Percentiles rank a stretch among this genome's conserved stretches.
Evolutionary conservation across 2,888 invertebrate genomes (phyloP).

Genomic region (Aphodius granarius): DNA sequence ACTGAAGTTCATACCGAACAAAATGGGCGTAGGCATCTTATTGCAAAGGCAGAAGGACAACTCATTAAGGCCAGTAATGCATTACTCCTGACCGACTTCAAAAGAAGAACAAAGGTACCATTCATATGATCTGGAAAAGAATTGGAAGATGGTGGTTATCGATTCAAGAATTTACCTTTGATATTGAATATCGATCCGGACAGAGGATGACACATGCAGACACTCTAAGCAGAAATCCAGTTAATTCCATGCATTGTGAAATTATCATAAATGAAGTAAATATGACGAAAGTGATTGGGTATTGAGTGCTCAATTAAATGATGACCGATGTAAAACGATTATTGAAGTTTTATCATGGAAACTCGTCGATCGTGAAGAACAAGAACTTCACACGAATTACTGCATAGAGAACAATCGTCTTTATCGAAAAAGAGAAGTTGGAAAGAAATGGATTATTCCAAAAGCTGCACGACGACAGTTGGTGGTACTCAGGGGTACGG

Average conservation of each 20-base stretch:
- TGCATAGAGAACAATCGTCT: constrained; percentile 8
- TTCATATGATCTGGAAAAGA: constrained; percentile 42
- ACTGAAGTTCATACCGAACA: constrained; percentile 33
- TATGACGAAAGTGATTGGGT: constrained; percentile 32
- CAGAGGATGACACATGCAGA: constrained; percentile 41
- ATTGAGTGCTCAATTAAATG: constrained; percentile 32
- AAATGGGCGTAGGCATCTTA: constrained; percentile 28
- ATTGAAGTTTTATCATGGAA: constrained; percentile 22
- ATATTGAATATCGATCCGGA: constrained; percentile 39
- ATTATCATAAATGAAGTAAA: constrained; percentile 6
- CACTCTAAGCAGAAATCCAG: constrained; percentile 36
- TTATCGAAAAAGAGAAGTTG: background rate
- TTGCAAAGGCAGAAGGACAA: constrained; percentile 16
- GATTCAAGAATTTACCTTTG: constrained; percentile 41
- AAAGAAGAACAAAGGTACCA: constrained; percentile 29
- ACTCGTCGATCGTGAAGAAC: constrained; percentile 19
- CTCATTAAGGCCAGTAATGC: constrained; percentile 24
- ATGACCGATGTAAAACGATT: constrained; percentile 25
- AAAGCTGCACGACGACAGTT: constrained; percentile 17
- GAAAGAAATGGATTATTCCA: constrained; percentile 13
- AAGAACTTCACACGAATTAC: constrained; percentile 17
- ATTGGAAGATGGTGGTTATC: constrained; percentile 43
- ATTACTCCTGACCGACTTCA: constrained; percentile 25
- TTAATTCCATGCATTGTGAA: background rate
- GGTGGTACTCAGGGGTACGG: too few relatives aligned